Evolutionary conservation across 92 coral and sea anemone genomes (phyloP), one percentile per base, ranked within the genome.

Genomic region (Actinostola sp.): DNA sequence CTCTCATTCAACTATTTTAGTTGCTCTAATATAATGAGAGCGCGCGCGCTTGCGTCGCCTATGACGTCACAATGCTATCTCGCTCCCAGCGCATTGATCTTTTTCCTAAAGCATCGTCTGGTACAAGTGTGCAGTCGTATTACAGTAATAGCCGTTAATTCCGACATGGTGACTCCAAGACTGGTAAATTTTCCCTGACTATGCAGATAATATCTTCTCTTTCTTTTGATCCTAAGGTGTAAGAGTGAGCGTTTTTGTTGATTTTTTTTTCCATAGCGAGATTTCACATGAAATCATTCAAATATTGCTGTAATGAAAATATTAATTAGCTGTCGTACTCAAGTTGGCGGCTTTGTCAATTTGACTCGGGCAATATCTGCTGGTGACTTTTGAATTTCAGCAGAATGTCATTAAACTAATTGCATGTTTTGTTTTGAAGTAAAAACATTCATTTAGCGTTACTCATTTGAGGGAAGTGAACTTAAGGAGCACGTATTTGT

Each of bases 21-120:
- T 39, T 39, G n/a, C n/a, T n/a, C n/a, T n/a, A n/a, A n/a, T n/a
- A n/a, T n/a, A 7, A 48, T 13, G 54, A 48, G 21, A 48, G 54
- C 5, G 59, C 59, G 59, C 59, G 59, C 27, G 59, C 59, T 25
- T 16, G 30, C 39, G 63, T 27, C 63, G 17, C 36, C n/a, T 16
- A 27, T 57, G 63, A 57, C 63, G 63, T 57, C 63, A 57, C 19
- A 57, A 57, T 57, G 7, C 19, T 12, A 27, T 27, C 27, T 57
- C 30, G 27, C 59, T 19, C 30, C 25, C 10, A 57, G 36, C 39
- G 63, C 36, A 27, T 57, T 57, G 63, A 57, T 27, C 39, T 27
- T 57, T 29, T 57, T 53, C 29, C 45, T 39, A 14, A 39, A 14
- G 14, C 45, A 39, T 7, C 30, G 30, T 53, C 10, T 9, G 7